Evolutionary conservation across 2,888 invertebrate genomes (phyloP).

Genomic region (Drepanosiphum platanoidis): DNA sequence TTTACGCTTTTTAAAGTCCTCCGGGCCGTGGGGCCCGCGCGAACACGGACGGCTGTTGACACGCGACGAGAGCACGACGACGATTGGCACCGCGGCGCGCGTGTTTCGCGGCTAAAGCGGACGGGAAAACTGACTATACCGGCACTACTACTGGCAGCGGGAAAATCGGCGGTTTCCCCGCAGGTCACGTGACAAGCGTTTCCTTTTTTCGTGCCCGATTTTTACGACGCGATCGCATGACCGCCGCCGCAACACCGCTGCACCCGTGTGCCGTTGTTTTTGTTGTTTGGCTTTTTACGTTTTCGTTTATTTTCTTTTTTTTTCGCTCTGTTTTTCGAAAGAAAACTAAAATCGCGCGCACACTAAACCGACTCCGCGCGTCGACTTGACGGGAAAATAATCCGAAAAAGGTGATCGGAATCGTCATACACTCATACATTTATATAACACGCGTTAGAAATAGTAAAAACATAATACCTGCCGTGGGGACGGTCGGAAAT

Average conservation of each 20-base stretch:
- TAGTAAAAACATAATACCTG: too few species aligned
- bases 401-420: too few species aligned
- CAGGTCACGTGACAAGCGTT: constrained; percentile 56
- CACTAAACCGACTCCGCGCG: too few species aligned
- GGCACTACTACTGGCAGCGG: constrained; percentile 20
- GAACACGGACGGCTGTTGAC: not conserved
- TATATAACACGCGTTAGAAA: too few species aligned
- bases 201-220: constrained; percentile 1
- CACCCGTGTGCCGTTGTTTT: constrained; percentile 18
- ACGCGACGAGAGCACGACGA: constrained; percentile 8
- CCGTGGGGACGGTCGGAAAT: too few species aligned
- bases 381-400: too few species aligned
- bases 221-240: constrained; percentile 54
- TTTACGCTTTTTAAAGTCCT: not conserved
- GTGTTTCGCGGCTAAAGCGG: constrained; percentile 44
- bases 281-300: constrained; percentile 18
- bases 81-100: constrained; percentile 19
- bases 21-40: too few species aligned
- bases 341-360: not conserved
- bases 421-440: too few species aligned
- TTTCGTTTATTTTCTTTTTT: too few species aligned
- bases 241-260: not conserved
- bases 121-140: constrained; percentile 53
- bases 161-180: constrained; percentile 50
- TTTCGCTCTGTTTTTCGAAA: not conserved